Conservation (phyloP, 2,797 vertebrate species). For the Micromesistius poutassou region DNA sequence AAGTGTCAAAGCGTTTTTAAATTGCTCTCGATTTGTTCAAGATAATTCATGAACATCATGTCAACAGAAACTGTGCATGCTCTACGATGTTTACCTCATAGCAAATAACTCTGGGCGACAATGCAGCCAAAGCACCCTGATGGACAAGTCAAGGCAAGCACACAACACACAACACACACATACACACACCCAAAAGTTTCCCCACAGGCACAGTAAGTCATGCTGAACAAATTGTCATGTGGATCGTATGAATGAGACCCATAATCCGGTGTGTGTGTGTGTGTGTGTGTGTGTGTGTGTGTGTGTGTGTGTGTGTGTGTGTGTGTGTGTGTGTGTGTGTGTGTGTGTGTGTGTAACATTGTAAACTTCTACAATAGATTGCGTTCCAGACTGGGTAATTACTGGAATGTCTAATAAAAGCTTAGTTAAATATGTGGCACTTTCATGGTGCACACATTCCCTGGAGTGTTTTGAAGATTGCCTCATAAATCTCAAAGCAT, state of each 20-base stretch:
- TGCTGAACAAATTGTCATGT: constrained; percentile 22
- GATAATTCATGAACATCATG: not conserved
- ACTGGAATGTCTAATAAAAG: constrained; percentile 15
- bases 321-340: constrained; percentile 1
- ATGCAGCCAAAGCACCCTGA: not conserved
- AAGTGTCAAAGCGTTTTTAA: not conserved
- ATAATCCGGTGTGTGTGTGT: not conserved
- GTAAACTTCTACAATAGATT: constrained; percentile 1
- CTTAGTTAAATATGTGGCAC: not conserved
- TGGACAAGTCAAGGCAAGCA: constrained; percentile 9
- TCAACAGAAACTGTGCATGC: not conserved
- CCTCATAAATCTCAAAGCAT: not conserved
- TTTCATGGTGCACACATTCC: not conserved
- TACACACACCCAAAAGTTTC: not conserved
- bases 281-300: too few species aligned
- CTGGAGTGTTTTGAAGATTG: not conserved
- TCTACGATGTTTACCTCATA: not conserved
- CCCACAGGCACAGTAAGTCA: constrained; percentile 6
- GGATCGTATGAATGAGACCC: constrained; percentile 9
- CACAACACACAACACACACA: not conserved
- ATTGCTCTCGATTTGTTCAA: not conserved
- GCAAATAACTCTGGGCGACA: not conserved
- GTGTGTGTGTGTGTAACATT: not conserved
- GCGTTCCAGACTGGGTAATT: constrained; percentile 1
- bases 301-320: too few species aligned